These are phyloP conservation scores for Peromyscus melanophrys DNA, from an alignment of 2,797 vertebrate genomes.

Conservation along the genomic window DNA sequence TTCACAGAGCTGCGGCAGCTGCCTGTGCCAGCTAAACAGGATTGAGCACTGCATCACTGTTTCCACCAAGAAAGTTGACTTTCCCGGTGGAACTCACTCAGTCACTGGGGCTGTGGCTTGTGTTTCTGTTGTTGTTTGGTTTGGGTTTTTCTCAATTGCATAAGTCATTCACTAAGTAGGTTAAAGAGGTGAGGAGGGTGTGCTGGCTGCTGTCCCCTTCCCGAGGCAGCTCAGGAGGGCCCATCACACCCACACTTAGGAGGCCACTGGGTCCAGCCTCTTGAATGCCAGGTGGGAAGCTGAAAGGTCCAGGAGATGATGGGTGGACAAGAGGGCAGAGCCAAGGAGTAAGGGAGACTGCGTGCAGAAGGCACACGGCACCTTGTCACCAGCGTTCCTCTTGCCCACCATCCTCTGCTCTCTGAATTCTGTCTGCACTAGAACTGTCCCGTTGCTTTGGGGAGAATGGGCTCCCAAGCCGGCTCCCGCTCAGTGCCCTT, in stretches of 20 bases:
- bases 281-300: no score
- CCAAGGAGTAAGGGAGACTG: not conserved
- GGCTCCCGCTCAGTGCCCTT: no score
- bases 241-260: fast-evolving
- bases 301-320: not conserved
- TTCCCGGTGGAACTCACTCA: conserved; percentile 69
- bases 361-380: not conserved
- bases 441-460: not conserved
- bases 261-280: no score
- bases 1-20: conserved; percentile 11
- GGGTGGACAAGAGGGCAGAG: not conserved
- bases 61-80: conserved; percentile 82
- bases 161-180: conserved; percentile 15
- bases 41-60: conserved; percentile 74
- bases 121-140: conserved; percentile 49
- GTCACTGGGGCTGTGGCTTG: conserved; percentile 48
- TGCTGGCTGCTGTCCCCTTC: not conserved
- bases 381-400: not conserved
- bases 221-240: not conserved
- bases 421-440: not conserved
- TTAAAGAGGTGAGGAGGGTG: not conserved
- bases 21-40: conserved; percentile 56
- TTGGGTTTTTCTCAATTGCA: conserved; percentile 8
- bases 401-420: no score
- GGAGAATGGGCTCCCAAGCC: not conserved